Evolutionary conservation across 35 echinoderm and acorn worm genomes (phyloP).

Genomic region (Hemicentrotus pulcherrimus): DNA sequence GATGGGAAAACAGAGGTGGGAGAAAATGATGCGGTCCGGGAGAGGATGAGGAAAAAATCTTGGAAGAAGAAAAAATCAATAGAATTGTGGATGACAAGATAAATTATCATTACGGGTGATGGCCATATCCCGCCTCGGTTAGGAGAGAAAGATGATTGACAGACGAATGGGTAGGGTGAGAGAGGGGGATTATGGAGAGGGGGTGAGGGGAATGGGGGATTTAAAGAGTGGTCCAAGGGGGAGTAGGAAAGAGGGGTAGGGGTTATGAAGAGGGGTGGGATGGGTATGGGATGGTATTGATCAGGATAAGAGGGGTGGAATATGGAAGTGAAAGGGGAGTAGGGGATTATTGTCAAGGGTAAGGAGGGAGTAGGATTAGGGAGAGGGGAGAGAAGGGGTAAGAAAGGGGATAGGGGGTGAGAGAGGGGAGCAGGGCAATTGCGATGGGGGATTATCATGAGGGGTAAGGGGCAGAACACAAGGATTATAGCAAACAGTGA

Average conservation of each 20-base stretch:
- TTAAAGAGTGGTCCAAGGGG: neutral
- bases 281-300: too few relatives aligned
- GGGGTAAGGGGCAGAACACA: too few relatives aligned
- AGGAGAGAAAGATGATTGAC: neutral
- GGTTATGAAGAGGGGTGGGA: neutral
- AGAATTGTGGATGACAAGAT: slow-evolving; percentile 18
- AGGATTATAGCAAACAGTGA: too few relatives aligned
- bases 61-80: neutral
- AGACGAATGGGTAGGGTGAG: neutral
- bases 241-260: neutral
- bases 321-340: too few relatives aligned
- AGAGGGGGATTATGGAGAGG: neutral
- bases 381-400: neutral
- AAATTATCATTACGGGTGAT: slow-evolving; percentile 19
- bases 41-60: neutral
- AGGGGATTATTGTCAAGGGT: neutral
- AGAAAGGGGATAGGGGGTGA: too few relatives aligned
- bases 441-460: too few relatives aligned
- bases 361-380: neutral
- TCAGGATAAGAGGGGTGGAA: too few relatives aligned
- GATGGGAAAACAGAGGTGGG: neutral
- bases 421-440: too few relatives aligned
- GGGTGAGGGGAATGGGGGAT: neutral
- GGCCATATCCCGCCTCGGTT: neutral
- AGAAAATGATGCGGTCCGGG: neutral